These are phyloP conservation scores for Trypoxylus dichotomus DNA, from an alignment of 1,140 invertebrate species.

Conservation along the genomic window DNA sequence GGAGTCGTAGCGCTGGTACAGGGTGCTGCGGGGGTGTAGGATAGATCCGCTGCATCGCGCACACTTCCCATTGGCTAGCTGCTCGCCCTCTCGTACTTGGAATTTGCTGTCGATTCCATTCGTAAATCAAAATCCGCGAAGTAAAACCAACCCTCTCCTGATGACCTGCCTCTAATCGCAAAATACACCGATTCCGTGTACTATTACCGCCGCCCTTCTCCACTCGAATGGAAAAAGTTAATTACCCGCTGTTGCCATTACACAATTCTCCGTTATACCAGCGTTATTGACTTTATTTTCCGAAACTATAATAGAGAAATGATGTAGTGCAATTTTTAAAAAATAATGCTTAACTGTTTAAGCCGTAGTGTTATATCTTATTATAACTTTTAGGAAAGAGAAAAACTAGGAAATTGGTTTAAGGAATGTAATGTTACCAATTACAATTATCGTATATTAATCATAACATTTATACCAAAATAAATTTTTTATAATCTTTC, in stretches of 20 bases:
- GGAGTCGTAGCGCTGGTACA: constrained; percentile 11
- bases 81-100: constrained; percentile 43
- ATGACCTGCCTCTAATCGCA: constrained; percentile 31
- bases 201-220: background rate
- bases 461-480: too few species aligned
- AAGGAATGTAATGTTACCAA: too few species aligned
- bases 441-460: too few species aligned
- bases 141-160: constrained; percentile 44
- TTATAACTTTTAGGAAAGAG: background rate
- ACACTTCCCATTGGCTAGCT: constrained; percentile 44
- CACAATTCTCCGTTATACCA: background rate
- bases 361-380: background rate
- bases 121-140: constrained; percentile 51
- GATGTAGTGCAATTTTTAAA: background rate
- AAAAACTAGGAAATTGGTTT: background rate
- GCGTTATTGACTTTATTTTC: constrained; percentile 19
- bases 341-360: background rate
- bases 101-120: constrained; percentile 52
- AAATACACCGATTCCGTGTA: constrained; percentile 16
- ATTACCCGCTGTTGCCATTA: constrained; percentile 29
- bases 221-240: constrained; percentile 26
- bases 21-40: constrained; percentile 25
- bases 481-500: too few species aligned
- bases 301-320: constrained; percentile 12
- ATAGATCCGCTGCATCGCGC: constrained; percentile 40